These are phyloP conservation scores for Petrocephalus sullivani DNA, from an alignment of 2,797 vertebrate genomes.

Conservation along the genomic window DNA sequence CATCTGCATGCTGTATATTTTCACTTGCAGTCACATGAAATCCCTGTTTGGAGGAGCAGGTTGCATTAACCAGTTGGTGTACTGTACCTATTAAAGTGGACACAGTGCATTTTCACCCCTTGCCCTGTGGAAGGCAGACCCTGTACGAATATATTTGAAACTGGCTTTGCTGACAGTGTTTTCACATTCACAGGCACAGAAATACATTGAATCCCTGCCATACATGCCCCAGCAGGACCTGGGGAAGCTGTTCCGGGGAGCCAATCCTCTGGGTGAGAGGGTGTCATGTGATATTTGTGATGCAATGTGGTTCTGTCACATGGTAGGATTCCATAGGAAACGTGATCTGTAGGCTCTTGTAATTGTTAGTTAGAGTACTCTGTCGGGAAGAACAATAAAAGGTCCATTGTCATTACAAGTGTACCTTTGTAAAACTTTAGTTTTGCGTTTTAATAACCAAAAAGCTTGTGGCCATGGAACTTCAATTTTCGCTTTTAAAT, in stretches of 20 bases:
- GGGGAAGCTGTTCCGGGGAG: slow-evolving; percentile 84
- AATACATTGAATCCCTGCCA: slow-evolving; percentile 93
- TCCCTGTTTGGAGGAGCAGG: not conserved
- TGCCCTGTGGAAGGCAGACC: not conserved
- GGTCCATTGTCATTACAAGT: not conserved
- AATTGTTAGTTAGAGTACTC: not conserved
- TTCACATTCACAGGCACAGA: slow-evolving; percentile 77
- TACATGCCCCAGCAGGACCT: slow-evolving; percentile 96
- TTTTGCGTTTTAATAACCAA: not conserved
- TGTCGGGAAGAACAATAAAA: not conserved
- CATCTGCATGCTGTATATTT: not conserved
- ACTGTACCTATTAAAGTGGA: not conserved
- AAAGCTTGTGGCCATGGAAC: not conserved
- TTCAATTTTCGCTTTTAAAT: not conserved
- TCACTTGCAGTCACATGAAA: not conserved
- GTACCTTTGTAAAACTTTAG: not conserved
- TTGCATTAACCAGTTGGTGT: not conserved
- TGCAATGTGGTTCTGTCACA: not conserved
- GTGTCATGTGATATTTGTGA: slow-evolving; percentile 9
- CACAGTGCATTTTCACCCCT: not conserved
- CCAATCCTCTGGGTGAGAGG: slow-evolving; percentile 83
- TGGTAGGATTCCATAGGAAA: not conserved
- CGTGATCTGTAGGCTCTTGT: not conserved
- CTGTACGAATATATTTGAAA: not conserved
- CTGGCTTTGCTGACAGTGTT: not conserved